Evolutionary conservation across 1,140 invertebrate species (phyloP).

Genomic region (Drosophila melanogaster): DNA sequence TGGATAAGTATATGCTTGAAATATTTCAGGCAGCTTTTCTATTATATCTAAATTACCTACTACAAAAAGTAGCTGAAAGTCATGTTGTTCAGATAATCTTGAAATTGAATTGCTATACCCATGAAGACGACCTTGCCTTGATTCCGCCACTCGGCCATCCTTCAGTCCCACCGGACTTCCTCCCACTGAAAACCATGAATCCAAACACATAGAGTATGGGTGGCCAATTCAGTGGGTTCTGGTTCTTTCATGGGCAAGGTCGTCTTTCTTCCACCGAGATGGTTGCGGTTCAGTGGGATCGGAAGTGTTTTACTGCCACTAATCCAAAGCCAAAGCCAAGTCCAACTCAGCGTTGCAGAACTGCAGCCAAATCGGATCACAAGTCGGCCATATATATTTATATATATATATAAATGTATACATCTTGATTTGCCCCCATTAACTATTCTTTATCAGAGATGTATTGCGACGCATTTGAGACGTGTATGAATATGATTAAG

Average conservation of each 20-base stretch:
- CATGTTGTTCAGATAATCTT: no score
- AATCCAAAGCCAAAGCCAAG: slow-evolving; percentile 15
- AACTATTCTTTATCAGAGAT: slow-evolving; percentile 16
- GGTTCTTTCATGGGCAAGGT: slow-evolving; percentile 50
- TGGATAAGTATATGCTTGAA: no score
- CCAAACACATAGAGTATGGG: neutral
- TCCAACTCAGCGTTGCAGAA: slow-evolving; percentile 31
- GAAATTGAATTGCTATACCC: no score
- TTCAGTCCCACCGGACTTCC: slow-evolving; percentile 35
- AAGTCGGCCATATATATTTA: neutral
- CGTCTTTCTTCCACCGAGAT: slow-evolving; percentile 56
- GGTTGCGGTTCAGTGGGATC: slow-evolving; percentile 73
- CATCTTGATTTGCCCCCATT: neutral
- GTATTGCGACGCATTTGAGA: slow-evolving; percentile 14
- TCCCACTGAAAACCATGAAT: slow-evolving; percentile 4
- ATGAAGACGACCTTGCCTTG: neutral
- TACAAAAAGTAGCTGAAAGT: no score
- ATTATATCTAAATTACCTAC: no score
- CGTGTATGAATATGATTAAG: slow-evolving; percentile 32
- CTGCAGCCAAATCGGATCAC: slow-evolving; percentile 21
- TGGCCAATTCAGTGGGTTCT: slow-evolving; percentile 13
- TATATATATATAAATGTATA: no score
- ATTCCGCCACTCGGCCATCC: slow-evolving; percentile 11
- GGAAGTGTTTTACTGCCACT: slow-evolving; percentile 33
- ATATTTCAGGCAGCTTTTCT: no score